Evolutionary conservation across 2,888 invertebrate species (phyloP), one percentile per base, ranked within the genome.

Genomic region (Acleris sparsana): DNA sequence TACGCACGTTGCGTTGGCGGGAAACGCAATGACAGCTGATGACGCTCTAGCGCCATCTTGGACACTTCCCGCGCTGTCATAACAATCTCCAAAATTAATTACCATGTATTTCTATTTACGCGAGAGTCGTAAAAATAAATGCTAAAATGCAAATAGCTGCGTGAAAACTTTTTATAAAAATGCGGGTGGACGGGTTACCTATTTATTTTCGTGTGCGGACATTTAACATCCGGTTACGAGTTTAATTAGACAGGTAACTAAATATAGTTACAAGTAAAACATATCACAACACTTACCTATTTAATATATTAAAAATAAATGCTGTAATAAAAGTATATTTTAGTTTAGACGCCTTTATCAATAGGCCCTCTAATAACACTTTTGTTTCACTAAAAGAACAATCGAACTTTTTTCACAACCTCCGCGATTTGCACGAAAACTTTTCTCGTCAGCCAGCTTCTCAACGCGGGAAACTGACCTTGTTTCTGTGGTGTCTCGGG

Each of bases 401-500:
- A 4, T 13, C 13, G 13, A 39, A 39, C 39, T 39, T 39, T 39
- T 33, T 39, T 39, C 11, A 39, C 39, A 39, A 33, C 33, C 33
- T 33, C 33, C 33, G 33, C 33, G 13, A 39, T 39, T 39, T 13
- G 13, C 39, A 39, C 4, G 13, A 39, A 39, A 39, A 39, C 39
- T 39, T 39, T 33, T 39, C 39, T 39, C 39, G 11, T 1, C 39
- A 39, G 39, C 39, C 39, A 46, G n/a, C 44, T 44, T 16, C 16
- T 16, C 5, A 20, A 9, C 17, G 7, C 18, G 16, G 16, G 4
- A 49, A 18, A 84, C 85, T 85, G 68, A 89, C 88, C 89, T 13
- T 85, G 85, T 74, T 89, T 88, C 66, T 83, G 74, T 53, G 89
- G 89, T 53, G 88, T 86, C 49, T 78, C 80, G 0, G 83, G 83